Evolutionary conservation across 2,797 vertebrate genomes (phyloP).

Genomic region (Enteromius treurensis): DNA sequence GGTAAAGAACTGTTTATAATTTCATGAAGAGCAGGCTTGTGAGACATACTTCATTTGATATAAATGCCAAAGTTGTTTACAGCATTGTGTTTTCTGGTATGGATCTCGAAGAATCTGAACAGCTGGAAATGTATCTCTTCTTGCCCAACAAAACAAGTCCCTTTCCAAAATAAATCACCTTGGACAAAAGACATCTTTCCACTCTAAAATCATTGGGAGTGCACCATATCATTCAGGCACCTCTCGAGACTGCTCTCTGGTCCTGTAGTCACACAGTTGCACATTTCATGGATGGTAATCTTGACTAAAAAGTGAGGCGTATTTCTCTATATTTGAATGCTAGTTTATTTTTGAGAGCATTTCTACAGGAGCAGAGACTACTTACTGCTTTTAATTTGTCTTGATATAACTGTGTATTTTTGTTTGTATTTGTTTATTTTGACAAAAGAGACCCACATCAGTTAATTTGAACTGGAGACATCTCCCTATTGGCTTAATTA

Average conservation of each 20-base stretch:
- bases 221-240: slow-evolving; percentile 82
- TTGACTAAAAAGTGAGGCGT: background rate
- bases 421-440: slow-evolving; percentile 75
- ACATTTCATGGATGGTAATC: slow-evolving; percentile 8
- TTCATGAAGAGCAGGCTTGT: background rate
- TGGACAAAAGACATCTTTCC: slow-evolving; percentile 47
- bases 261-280: slow-evolving; percentile 45
- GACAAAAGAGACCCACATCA: slow-evolving; percentile 84
- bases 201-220: slow-evolving; percentile 65
- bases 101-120: slow-evolving; percentile 26
- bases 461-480: slow-evolving; percentile 40
- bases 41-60: background rate
- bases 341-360: background rate
- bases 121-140: slow-evolving; percentile 13
- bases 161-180: slow-evolving; percentile 36
- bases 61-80: slow-evolving; percentile 11
- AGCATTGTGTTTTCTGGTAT: slow-evolving; percentile 35
- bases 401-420: slow-evolving; percentile 70
- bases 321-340: slow-evolving; percentile 1
- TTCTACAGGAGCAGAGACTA: slow-evolving; percentile 60
- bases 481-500: slow-evolving; percentile 42
- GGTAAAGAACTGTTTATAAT: slow-evolving; percentile 78
- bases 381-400: slow-evolving; percentile 61
- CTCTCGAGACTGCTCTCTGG: slow-evolving; percentile 75
- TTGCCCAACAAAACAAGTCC: slow-evolving; percentile 39